Evolutionary conservation across 2,113 vertebrate species (phyloP).

Genomic region (Murina feae): DNA sequence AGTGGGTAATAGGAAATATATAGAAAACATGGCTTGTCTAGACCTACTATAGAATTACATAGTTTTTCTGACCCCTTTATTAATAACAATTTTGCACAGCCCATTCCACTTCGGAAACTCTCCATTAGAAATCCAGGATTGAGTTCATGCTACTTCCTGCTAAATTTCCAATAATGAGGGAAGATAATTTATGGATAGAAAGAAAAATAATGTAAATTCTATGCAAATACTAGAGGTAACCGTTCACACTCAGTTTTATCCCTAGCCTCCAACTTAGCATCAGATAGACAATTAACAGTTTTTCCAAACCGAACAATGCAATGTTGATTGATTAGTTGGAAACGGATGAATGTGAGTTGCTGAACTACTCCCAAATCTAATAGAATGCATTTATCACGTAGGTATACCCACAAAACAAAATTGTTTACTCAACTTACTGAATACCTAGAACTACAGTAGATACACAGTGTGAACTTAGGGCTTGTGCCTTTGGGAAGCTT

Average conservation of each 20-base stretch:
- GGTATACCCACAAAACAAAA: background rate
- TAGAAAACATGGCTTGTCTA: background rate
- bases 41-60: background rate
- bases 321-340: background rate
- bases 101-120: background rate
- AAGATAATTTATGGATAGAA: slow-evolving; percentile 2
- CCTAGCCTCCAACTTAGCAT: background rate
- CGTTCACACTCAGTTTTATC: background rate
- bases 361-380: background rate
- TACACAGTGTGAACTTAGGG: background rate
- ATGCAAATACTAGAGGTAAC: background rate
- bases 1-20: background rate
- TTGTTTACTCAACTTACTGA: background rate
- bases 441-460: background rate
- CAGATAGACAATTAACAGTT: background rate
- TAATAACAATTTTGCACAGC: background rate
- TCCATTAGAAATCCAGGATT: background rate
- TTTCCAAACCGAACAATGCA: background rate
- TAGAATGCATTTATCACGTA: background rate
- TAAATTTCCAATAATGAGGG: background rate
- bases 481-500: background rate
- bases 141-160: background rate
- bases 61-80: background rate
- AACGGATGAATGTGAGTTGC: background rate
- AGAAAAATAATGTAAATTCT: background rate